phyloP scores from a whole-genome alignment of 2,888 invertebrate genomes.

The Anaspis maculata region DNA sequence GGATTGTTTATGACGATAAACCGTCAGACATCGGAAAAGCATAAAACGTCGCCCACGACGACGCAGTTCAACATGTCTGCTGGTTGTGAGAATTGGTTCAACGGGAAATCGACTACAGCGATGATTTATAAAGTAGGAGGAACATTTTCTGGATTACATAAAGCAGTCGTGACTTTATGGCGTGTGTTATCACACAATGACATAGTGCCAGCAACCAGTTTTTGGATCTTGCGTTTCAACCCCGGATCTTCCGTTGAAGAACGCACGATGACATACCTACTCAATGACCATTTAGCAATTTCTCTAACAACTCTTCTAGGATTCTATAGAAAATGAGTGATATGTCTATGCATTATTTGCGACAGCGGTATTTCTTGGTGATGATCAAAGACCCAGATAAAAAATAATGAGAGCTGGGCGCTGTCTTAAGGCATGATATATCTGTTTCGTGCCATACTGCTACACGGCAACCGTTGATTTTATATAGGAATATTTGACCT shows the following conservation, averaged over 20 bases:
- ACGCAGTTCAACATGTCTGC: too few species aligned
- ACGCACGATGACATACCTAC: too few species aligned
- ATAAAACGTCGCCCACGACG: conserved; percentile 8
- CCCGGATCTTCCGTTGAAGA: too few species aligned
- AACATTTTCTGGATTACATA: too few species aligned
- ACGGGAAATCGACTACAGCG: too few species aligned
- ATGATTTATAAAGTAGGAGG: too few species aligned
- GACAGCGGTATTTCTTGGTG: conserved; percentile 14
- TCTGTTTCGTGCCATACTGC: conserved; percentile 15
- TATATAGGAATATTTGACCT: conserved; percentile 14
- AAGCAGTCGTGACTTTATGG: too few species aligned
- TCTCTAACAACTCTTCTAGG: too few species aligned
- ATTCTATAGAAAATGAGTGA: conserved; percentile 12
- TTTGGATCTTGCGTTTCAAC: too few species aligned
- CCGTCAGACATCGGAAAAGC: conserved; percentile 5
- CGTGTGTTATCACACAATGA: too few species aligned
- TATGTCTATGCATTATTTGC: conserved; percentile 13
- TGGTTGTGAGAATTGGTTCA: conserved; percentile 4
- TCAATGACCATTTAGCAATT: too few species aligned
- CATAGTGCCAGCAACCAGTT: too few species aligned
- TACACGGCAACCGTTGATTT: conserved; percentile 13
- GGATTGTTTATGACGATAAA: conserved; percentile 4
- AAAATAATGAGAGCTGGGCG: conserved; percentile 12
- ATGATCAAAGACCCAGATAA: conserved; percentile 14
- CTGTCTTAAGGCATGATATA: conserved; percentile 19